phyloP scores from a whole-genome alignment of 2,888 invertebrate genomes.

The Drosophila fungiperda region DNA sequence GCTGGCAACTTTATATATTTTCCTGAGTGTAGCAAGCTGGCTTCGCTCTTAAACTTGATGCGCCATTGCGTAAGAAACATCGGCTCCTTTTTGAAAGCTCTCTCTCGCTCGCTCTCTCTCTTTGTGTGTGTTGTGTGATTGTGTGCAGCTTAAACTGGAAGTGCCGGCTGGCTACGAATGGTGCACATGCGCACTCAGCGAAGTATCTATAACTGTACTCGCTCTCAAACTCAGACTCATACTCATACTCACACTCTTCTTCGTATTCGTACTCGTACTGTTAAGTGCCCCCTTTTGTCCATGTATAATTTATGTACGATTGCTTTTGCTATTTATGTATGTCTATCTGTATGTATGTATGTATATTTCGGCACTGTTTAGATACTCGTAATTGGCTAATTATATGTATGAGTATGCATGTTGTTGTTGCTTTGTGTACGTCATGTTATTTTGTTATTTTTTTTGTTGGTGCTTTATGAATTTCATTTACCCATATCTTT shows the following conservation, averaged over 20 bases:
- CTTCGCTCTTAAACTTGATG: slow-evolving; percentile 40
- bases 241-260: neutral
- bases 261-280: slow-evolving; percentile 7
- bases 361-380: slow-evolving; percentile 35
- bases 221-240: slow-evolving; percentile 4
- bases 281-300: slow-evolving; percentile 25
- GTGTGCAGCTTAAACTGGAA: slow-evolving; percentile 47
- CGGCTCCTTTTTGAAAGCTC: slow-evolving; percentile 48
- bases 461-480: slow-evolving; percentile 58
- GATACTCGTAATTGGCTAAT: slow-evolving; percentile 72
- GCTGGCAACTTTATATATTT: neutral
- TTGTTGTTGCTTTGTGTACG: slow-evolving; percentile 10
- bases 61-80: slow-evolving; percentile 54
- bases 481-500: slow-evolving; percentile 74
- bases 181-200: slow-evolving; percentile 54
- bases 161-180: slow-evolving; percentile 37
- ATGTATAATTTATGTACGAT: slow-evolving; percentile 31
- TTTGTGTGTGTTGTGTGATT: slow-evolving; percentile 17
- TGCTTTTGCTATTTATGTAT: neutral
- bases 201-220: slow-evolving; percentile 47
- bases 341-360: neutral
- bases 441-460: neutral
- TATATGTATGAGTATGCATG: slow-evolving; percentile 42
- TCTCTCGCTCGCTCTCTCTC: neutral
- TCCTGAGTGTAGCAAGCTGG: neutral